A percentile compares a stretch with the other conserved stretches of the same genome.
These are phyloP conservation scores for Anastrepha ludens DNA, from an alignment of 1,140 invertebrate species.

Conservation along the genomic window DNA sequence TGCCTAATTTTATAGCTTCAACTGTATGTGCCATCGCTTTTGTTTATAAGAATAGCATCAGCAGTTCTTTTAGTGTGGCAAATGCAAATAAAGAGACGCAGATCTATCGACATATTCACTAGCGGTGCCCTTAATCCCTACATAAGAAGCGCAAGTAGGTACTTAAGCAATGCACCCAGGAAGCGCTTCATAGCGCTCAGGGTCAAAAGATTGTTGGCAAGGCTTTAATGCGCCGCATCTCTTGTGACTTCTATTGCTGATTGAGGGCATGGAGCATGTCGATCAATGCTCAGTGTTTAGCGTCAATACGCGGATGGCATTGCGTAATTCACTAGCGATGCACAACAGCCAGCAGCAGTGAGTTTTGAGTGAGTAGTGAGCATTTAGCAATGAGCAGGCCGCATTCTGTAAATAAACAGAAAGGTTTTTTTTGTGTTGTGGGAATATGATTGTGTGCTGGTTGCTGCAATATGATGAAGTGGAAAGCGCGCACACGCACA, in stretches of 20 bases:
- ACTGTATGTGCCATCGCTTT: neutral
- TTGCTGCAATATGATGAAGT: neutral
- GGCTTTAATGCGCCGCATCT: slow-evolving; percentile 13
- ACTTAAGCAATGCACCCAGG: slow-evolving; percentile 10
- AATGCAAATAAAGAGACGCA: slow-evolving; percentile 8
- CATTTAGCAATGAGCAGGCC: neutral
- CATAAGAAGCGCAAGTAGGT: neutral
- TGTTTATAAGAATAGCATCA: slow-evolving; percentile 6
- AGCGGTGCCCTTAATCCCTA: slow-evolving; percentile 42
- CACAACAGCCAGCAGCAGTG: neutral
- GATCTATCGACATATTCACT: neutral
- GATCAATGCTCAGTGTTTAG: neutral
- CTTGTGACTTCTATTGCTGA: neutral
- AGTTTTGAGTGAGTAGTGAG: neutral
- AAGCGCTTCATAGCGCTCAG: slow-evolving; percentile 18
- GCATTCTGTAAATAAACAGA: slow-evolving; percentile 21
- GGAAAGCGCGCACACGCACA: neutral
- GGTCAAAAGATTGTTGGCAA: slow-evolving; percentile 25
- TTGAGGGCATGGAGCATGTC: neutral
- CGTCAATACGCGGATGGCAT: neutral
- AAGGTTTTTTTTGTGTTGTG: neutral
- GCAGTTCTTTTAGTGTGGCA: neutral
- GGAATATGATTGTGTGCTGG: neutral
- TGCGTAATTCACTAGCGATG: slow-evolving; percentile 23
- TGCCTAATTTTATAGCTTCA: neutral